Evolutionary conservation across 1,140 invertebrate species (phyloP), one percentile per base, ranked within the genome.

Genomic region (Zophobas morio): DNA sequence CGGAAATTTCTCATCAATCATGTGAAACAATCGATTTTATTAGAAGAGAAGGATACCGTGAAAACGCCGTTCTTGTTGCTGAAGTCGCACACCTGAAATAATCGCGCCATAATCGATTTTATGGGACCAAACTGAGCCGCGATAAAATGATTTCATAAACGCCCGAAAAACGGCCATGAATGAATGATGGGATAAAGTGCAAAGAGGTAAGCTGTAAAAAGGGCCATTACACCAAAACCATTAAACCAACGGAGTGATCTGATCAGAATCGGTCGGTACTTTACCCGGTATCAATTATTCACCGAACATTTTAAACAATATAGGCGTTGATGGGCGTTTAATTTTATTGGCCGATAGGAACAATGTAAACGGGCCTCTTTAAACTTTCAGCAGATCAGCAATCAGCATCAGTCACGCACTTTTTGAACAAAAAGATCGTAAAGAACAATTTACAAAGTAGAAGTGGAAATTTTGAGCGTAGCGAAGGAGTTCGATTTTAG

Each of bases 1-100:
- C 60, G 60, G 60, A 66, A 66, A 66, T 66, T 66, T 66, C 60
- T 40, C 39, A 66, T 66, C 60, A 42, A 42, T 66, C 60, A 66
- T 42, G 37, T 66, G 60, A 66, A 66, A 66, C 60, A 66, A 66
- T 66, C 39, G 60, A 66, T 66, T 66, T 66, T 66, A 66, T 66
- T 42, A 66, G 60, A 33, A 54, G 39, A n/a, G 39, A 42, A 37
- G n/a, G 3, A 33, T 20, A 66, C 8, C 60, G 60, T 66, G 60
- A 66, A 66, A 66, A 66, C 60, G 60, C 6, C 8, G 37, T 66
- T 66, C 60, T 66, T 66, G 20, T n/a, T 32, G 6, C 20, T 57
- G 20, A 57, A 57, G 34, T 6, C 20, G 20, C 32, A 35, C 56
- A 60, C 56, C 60, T 42, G 39, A 42, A 66, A 66, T 66, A 66